A percentile compares a stretch with the other conserved stretches of the same genome.
These are phyloP conservation scores for Cettia cetti DNA, from an alignment of 2,113 vertebrate species.

Conservation along the genomic window DNA sequence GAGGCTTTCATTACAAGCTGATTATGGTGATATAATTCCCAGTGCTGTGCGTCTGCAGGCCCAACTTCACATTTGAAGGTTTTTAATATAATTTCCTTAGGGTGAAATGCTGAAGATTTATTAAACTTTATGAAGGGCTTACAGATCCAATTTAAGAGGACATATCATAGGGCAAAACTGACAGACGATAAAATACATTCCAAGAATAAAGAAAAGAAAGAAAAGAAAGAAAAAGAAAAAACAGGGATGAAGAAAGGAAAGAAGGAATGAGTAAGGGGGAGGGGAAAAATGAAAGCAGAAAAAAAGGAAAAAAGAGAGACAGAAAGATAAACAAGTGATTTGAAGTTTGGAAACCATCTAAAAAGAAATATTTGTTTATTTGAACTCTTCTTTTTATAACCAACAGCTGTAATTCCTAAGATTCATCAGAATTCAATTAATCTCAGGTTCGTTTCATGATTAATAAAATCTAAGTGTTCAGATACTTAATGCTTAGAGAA, in stretches of 20 bases:
- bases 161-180: slow-evolving; percentile 92
- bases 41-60: slow-evolving; percentile 88
- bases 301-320: no score
- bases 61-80: slow-evolving; percentile 91
- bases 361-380: slow-evolving; percentile 37
- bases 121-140: slow-evolving; percentile 99
- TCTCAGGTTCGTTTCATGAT: neutral
- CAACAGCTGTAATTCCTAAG: slow-evolving; percentile 5
- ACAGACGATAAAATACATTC: slow-evolving; percentile 88
- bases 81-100: slow-evolving; percentile 99
- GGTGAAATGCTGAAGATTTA: slow-evolving; percentile 97
- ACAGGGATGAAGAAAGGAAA: neutral
- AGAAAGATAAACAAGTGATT: neutral
- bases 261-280: no score
- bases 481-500: neutral
- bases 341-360: slow-evolving; percentile 31
- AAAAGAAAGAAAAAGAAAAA: neutral
- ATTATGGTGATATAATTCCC: slow-evolving; percentile 99
- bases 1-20: slow-evolving; percentile 94
- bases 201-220: slow-evolving; percentile 56
- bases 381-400: slow-evolving; percentile 3
- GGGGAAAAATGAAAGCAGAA: no score
- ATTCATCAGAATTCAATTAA: slow-evolving; percentile 9
- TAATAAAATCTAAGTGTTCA: neutral
- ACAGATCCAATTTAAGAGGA: slow-evolving; percentile 98